Evolutionary conservation across 1,140 invertebrate genomes (phyloP), one percentile per base, ranked within the genome.

Genomic region (Saxidomus purpurata): DNA sequence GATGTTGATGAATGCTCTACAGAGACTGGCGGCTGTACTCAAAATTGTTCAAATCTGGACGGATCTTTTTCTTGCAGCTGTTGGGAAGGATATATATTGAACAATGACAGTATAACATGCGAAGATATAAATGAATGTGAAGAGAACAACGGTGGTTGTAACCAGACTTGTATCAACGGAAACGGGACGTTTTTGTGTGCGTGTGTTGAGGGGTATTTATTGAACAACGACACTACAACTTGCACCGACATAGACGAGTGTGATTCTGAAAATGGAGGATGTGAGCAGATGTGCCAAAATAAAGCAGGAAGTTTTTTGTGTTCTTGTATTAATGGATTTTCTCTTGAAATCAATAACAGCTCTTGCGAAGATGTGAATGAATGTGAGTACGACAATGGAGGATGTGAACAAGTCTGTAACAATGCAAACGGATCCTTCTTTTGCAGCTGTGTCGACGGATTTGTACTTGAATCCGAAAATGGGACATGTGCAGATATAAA

Each of bases 91-190:
- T 71, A 22, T 71, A n/a, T 40, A 2, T 15, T 19, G 3, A 15
- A 22, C 19, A 43, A 43, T 40, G 38, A 71, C 19, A 43, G 17
- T 71, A 43, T 1, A 19, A 2, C 34, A 22, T 71, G 67, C 38
- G 19, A 40, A 25, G 76, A 79, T 19, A 9, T 25, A 4, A 79
- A 79, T 52, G 76, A 79, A 79, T 79, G 67, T 38, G 34, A 71
- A 15, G 19, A 4, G 8, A 6, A 15, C 34, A 71, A 71, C 38
- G 67, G 67, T 28, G 67, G 67, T 1, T 71, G 67, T n/a, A 13
- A 38, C 0, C 67, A 71, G 6, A 38, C 9, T n/a, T 71, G 67
- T 71, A 19, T 6, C 1, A 71, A 71, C 34, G 38, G 0, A 17
- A n/a, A 71, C 8, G 63, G 25, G 4, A 31, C 28, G 2, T 69